Percentiles rank a stretch among this genome's conserved stretches.
Evolutionary conservation across 2,888 invertebrate species (phyloP).

Genomic region (Eristalis intricaria): DNA sequence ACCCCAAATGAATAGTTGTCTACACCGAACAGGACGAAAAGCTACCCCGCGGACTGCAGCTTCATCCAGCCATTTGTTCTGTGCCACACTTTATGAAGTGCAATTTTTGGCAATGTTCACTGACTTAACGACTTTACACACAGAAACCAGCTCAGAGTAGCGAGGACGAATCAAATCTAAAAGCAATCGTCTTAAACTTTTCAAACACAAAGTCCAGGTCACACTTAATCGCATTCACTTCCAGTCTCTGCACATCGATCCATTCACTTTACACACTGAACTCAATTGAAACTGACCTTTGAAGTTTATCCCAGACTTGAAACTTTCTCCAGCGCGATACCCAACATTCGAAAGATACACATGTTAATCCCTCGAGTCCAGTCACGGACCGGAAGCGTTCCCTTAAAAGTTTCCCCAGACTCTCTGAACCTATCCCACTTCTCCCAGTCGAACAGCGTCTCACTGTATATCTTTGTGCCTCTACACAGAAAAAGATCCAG

Average conservation of each 20-base stretch:
- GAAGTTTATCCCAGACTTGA: background rate
- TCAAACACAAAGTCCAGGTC: too few relatives aligned
- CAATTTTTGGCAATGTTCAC: too few relatives aligned
- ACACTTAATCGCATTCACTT: too few relatives aligned
- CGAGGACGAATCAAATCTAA: too few relatives aligned
- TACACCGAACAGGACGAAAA: too few relatives aligned
- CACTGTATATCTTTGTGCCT: background rate
- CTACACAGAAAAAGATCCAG: conserved; percentile 86
- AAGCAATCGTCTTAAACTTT: too few relatives aligned
- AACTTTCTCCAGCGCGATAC: background rate
- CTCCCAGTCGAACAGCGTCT: background rate
- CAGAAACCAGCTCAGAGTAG: too few relatives aligned
- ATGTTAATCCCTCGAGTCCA: background rate
- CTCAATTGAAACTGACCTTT: background rate
- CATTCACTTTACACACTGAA: background rate
- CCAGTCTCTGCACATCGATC: background rate
- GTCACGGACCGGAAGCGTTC: background rate
- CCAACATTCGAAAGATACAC: background rate
- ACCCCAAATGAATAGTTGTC: too few relatives aligned
- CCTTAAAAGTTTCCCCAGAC: background rate
- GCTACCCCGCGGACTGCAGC: too few relatives aligned
- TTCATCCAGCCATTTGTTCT: too few relatives aligned
- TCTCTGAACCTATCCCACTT: background rate
- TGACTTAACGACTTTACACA: too few relatives aligned
- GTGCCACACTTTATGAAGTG: too few relatives aligned